These are phyloP conservation scores for Leptodactylus fallax DNA, from an alignment of 2,797 vertebrate species.

Conservation along the genomic window DNA sequence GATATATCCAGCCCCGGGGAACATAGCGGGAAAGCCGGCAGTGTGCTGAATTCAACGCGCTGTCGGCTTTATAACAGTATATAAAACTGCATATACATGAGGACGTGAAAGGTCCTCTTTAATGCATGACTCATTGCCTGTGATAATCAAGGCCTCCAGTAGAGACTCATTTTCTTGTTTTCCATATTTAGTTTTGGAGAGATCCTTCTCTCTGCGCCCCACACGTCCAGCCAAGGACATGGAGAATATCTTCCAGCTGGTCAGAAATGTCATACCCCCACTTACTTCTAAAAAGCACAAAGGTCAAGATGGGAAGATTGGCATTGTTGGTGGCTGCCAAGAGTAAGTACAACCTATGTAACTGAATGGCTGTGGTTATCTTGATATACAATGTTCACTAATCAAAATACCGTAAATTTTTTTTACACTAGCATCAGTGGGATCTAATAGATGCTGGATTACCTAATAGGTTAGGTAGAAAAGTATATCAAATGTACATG, in stretches of 20 bases:
- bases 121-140: background rate
- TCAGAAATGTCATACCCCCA: constrained; percentile 87
- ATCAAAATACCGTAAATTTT: too few species aligned
- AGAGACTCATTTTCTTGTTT: background rate
- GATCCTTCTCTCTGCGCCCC: constrained; percentile 80
- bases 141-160: background rate
- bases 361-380: background rate
- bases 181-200: constrained; percentile 83
- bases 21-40: too few species aligned
- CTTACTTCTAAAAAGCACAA: constrained; percentile 91
- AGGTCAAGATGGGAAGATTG: constrained; percentile 93
- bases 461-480: background rate
- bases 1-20: too few species aligned
- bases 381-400: background rate
- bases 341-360: constrained; percentile 83
- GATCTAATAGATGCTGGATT: too few species aligned
- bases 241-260: constrained; percentile 85
- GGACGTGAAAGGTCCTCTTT: too few species aligned
- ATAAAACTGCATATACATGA: too few species aligned
- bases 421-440: too few species aligned
- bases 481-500: background rate
- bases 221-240: constrained; percentile 79
- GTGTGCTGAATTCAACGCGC: too few species aligned
- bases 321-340: constrained; percentile 92
- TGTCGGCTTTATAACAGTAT: too few species aligned